Percentiles rank a stretch among this genome's conserved stretches.
phyloP scores from a whole-genome alignment of 1,140 invertebrate genomes.

The Drosophila pallidifrons region DNA sequence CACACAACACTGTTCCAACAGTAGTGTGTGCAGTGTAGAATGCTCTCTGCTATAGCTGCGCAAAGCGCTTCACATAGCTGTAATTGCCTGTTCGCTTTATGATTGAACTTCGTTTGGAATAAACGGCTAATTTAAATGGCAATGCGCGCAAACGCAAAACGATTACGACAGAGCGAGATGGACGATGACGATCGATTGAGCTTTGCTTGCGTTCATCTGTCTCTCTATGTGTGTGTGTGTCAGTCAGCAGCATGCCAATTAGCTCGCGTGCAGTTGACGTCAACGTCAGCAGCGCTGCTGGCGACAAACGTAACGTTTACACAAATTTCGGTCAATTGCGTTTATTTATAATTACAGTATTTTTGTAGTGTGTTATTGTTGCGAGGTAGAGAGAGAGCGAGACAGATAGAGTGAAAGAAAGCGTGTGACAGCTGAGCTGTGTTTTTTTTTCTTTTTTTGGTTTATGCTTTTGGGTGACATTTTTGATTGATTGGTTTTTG shows the following conservation, averaged over 20 bases:
- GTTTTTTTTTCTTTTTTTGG: too few relatives aligned
- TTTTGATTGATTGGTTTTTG: constrained; percentile 69
- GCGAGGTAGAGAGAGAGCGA: neutral
- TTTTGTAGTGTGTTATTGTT: constrained; percentile 8
- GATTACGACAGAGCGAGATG: constrained; percentile 43
- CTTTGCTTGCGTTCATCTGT: neutral
- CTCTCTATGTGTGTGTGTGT: neutral
- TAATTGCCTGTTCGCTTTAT: neutral
- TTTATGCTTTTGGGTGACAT: constrained; percentile 11
- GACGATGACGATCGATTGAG: neutral
- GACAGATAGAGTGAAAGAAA: constrained; percentile 6
- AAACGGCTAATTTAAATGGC: constrained; percentile 36
- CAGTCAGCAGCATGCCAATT: constrained; percentile 65
- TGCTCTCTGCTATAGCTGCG: neutral
- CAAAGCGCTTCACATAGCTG: constrained; percentile 14
- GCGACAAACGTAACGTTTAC: constrained; percentile 63
- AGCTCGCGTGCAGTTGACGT: constrained; percentile 38
- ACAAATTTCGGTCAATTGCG: constrained; percentile 70
- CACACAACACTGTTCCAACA: neutral
- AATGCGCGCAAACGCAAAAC: constrained; percentile 69
- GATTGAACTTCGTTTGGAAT: constrained; percentile 29
- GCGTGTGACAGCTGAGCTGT: constrained; percentile 30
- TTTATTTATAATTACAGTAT: constrained; percentile 67
- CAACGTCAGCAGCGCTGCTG: constrained; percentile 25
- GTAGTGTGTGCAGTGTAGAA: too few relatives aligned